These are phyloP conservation scores for Ptyas mucosa DNA, from an alignment of 2,113 vertebrate species.

Conservation along the genomic window DNA sequence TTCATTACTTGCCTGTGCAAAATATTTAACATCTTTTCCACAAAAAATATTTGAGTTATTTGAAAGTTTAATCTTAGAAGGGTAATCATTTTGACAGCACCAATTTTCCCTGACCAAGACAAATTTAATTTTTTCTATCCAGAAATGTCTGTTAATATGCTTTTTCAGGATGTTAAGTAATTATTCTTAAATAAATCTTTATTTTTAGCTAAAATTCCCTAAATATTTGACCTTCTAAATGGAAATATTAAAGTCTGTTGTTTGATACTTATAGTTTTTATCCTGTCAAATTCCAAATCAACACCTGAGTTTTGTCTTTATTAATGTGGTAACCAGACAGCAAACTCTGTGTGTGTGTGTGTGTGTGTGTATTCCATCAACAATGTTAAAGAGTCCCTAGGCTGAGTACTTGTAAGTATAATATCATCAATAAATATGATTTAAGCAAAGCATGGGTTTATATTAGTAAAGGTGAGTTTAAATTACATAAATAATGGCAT, in stretches of 20 bases:
- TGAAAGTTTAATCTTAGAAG: background rate
- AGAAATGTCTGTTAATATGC: background rate
- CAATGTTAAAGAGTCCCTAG: background rate
- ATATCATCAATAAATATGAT: background rate
- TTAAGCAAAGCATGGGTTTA: background rate
- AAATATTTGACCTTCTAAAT: background rate
- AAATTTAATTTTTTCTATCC: background rate
- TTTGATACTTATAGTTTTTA: background rate
- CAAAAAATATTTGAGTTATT: background rate
- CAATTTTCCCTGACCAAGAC: background rate
- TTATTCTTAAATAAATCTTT: background rate
- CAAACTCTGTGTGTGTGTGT: background rate
- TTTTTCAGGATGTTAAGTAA: background rate
- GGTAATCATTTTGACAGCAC: background rate
- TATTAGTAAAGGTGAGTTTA: background rate
- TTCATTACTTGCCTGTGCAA: background rate
- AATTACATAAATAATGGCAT: background rate
- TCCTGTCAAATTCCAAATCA: background rate
- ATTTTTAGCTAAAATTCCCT: background rate
- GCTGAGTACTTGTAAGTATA: background rate
- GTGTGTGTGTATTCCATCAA: background rate
- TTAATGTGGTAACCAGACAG: background rate
- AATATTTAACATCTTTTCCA: background rate
- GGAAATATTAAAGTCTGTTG: background rate
- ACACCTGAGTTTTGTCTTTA: background rate